Base-by-base conservation (phyloP, 2,113 vertebrate species). In the Oryzias woworae region DNA sequence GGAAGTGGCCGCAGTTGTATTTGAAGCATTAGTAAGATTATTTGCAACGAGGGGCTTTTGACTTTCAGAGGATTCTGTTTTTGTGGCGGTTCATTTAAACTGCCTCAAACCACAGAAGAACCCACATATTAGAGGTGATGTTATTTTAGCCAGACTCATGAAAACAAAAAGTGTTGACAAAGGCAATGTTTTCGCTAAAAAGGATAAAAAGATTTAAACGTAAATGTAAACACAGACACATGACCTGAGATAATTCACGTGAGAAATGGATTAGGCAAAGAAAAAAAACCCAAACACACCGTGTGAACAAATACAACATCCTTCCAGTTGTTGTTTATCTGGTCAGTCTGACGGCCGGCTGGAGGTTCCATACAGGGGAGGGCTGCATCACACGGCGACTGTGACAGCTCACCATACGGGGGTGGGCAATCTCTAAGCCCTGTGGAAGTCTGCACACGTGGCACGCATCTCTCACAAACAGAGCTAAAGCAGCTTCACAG, bases 291-390 rank as follows among this genome's bases (percentile, higher is more conserved):
- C 47, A 10, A 36, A 20, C 10, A 36, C 36, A 36, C 31, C 36
- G 36, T 36, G 36, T 36, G 36, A 36, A 17, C 53, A 59, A 58
- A 58, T 53, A 66, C 47, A 48, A 46, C 59, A 59, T 36, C 44
- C 62, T 62, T 89, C 84, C 84, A 86, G 88, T 89, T 87, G 88
- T 88, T 89, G 86, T 88, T 90, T 87, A 85, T 78, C 77, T 51
- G 56, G 82, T 78, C 70, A 72, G 64, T 64, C 13, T 65, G 72
- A 76, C 62, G 69, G 31, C 71, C 56, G 71, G 73, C 69, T 81
- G 74, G 80, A 79, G 81, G 86, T 87, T 80, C 64, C 68, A 66
- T 77, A 79, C 78, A 69, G 80, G 73, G 83, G 85, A 84, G 77
- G 77, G 60, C 78, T 46, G 51, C 78, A 23, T 62, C 18, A 47